Conservation (phyloP, 2,888 invertebrate species). For the Galerucella pusilla region DNA sequence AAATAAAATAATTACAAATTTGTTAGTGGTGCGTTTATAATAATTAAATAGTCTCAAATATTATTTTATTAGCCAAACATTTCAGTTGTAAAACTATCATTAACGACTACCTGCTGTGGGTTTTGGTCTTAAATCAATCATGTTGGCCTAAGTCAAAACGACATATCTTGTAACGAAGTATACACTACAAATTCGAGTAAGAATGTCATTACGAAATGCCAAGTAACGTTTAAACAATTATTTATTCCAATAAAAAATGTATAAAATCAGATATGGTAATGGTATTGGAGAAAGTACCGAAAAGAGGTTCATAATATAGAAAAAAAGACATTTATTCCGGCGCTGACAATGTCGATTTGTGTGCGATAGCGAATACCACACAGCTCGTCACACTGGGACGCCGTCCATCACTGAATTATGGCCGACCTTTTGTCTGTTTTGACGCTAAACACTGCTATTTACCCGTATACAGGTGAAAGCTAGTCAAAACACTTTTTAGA, state of each 20-base stretch:
- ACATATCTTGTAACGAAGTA: no score
- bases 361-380: conserved; percentile 62
- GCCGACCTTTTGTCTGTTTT: conserved; percentile 57
- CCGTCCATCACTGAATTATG: conserved; percentile 55
- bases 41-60: no score
- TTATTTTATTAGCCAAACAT: no score
- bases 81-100: no score
- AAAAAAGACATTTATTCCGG: conserved; percentile 63
- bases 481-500: conserved; percentile 61
- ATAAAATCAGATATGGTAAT: conserved; percentile 18
- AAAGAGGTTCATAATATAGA: conserved; percentile 55
- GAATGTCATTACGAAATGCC: neutral
- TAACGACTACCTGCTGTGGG: no score
- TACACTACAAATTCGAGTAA: neutral
- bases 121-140: no score
- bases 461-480: conserved; percentile 63
- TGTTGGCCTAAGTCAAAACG: no score
- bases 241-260: conserved; percentile 9
- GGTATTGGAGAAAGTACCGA: conserved; percentile 55
- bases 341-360: conserved; percentile 64
- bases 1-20: no score
- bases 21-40: no score
- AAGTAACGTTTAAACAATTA: neutral
- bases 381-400: conserved; percentile 61
- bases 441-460: conserved; percentile 64